Evolutionary conservation across 2,113 vertebrate genomes (phyloP), one percentile per base, ranked within the genome.

Genomic region (Corythornis cristatus): DNA sequence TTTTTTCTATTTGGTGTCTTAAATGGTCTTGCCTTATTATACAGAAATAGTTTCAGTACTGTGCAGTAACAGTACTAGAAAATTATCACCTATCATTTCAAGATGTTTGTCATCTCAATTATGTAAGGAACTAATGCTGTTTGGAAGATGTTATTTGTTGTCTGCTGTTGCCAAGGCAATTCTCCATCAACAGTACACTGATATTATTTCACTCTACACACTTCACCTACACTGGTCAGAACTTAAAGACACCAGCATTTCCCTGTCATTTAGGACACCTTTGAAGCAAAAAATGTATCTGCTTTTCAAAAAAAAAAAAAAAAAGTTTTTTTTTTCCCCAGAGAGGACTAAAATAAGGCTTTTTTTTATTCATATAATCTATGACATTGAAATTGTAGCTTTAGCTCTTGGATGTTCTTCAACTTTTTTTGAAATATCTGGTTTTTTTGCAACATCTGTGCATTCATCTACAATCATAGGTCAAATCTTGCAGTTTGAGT

Each of bases 61-160:
- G n/a, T 43, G 56, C 8, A 78, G 53, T 60, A 67, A 6, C 14
- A 74, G 29, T 57, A 65, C 51, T 23, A 67, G 72, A 46, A 86
- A 86, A 84, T 78, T 81, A 94, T 67, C 84, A 51, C 6, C 11
- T 84, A 67, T 40, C 21, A 81, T 87, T 81, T 92, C 18, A 68
- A 57, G 23, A 79, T 72, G 35, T 86, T 92, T 93, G 46, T 75
- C n/a, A 82, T 87, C 81, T 89, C 87, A 92, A 2, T 83, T 86
- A 82, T 56, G 40, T 72, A 60, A 81, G 33, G 31, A 86, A 74
- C 37, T 92, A 92, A 88, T 22, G 21, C 12, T 66, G 16, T 66
- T 46, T 66, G 64, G 64, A 67, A 67, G 37, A 42, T 19, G 16
- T 62, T 42, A 60, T 60, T 90, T 83, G 23, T n/a, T 57, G 18